Conservation (phyloP, 1,140 invertebrate species). For the Magallana angulata region DNA sequence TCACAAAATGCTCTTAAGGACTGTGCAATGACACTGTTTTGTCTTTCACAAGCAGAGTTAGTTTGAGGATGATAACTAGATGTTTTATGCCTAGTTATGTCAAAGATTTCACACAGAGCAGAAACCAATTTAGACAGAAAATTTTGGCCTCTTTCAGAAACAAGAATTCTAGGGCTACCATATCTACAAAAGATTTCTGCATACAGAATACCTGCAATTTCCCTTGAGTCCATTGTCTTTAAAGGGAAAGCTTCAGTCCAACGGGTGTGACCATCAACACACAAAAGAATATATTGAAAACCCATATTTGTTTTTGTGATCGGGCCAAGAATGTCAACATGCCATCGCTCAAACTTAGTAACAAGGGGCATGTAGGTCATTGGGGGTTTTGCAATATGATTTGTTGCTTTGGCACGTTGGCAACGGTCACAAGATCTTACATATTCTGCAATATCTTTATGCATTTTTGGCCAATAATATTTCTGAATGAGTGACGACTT, state of each 20-base stretch:
- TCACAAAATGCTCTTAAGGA: conserved; percentile 45
- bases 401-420: conserved; percentile 25
- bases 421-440: conserved; percentile 41
- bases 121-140: conserved; percentile 59
- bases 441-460: conserved; percentile 45
- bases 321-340: conserved; percentile 47
- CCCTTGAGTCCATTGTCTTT: conserved; percentile 43
- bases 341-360: conserved; percentile 21
- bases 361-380: conserved; percentile 29
- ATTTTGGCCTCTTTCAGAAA: conserved; percentile 54
- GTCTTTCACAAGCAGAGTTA: conserved; percentile 37
- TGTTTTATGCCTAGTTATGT: conserved; percentile 49
- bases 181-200: conserved; percentile 51
- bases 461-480: conserved; percentile 58
- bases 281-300: conserved; percentile 55
- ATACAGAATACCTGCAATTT: conserved; percentile 53
- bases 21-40: conserved; percentile 41
- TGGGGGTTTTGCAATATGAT: not conserved
- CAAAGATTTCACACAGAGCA: conserved; percentile 61
- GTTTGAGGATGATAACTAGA: conserved; percentile 49
- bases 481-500: conserved; percentile 40
- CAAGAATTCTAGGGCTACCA: conserved; percentile 39
- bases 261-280: conserved; percentile 50
- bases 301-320: conserved; percentile 38
- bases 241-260: conserved; percentile 57